Evolutionary conservation across 30 jellyfish, hydroid and myxozoan genomes (phyloP), one percentile per base, ranked within the genome.

Genomic region (Euphysa ruthae): DNA sequence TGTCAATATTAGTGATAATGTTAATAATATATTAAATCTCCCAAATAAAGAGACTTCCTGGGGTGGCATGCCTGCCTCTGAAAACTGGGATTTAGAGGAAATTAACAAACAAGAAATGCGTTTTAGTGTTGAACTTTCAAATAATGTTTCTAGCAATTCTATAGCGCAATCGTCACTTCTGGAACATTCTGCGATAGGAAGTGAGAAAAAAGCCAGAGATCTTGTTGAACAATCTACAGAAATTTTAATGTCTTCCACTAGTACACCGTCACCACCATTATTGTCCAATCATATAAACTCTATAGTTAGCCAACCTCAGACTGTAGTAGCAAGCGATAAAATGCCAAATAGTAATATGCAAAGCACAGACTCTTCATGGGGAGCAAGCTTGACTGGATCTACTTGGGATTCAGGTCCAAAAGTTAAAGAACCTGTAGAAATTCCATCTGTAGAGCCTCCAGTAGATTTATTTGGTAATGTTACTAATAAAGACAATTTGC

Each of bases 11-110:
- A 77, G 91, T 3, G 78, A 79, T 25, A 79, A 66, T 32, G 77
- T 68, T 49, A 79, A 71, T 70, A 70, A 44, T 29, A 78, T 72
- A 3, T 50, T 78, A 29, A 49, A 44, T 2, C 28, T 29, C 3
- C 60, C 60, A 46, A 29, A n/a, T 18, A 14, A 34, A 12, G 78
- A 38, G 33, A 65, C 81, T 13, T 80, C 70, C 49, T 83, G 95
- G 95, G 95, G 95, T 24, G 88, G 93, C 14, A 73, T 74, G 64
- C 82, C 70, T 38, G 87, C 77, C 3, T 75, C 95, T 15, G 93
- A 84, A 42, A 88, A 84, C 68, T 84, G 95, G 95, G 95, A 84
- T 32, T 63, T 34, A 34, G 69, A 56, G 23, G 77, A 63, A n/a
- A 22, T 63, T 0, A 63, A 63, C 42, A 63, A 63, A 15, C 70